Evolutionary conservation across 2,797 vertebrate genomes (phyloP).

Genomic region (Tinamus major): DNA sequence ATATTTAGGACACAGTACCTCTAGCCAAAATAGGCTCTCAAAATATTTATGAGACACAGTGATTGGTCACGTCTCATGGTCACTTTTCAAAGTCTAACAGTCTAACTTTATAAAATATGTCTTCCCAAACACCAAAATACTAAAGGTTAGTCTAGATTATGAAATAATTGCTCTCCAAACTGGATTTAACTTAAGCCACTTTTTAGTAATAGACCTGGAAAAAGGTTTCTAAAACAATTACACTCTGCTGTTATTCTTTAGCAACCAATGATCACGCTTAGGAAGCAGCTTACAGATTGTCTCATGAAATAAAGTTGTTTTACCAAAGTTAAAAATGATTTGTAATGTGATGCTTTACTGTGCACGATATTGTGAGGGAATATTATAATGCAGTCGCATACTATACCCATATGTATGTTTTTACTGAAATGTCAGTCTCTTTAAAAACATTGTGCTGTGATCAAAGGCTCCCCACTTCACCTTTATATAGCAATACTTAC

Average conservation of each 20-base stretch:
- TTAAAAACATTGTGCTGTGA: not conserved
- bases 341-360: not conserved
- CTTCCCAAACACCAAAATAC: constrained; percentile 31
- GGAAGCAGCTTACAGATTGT: not conserved
- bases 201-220: not conserved
- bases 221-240: constrained; percentile 33
- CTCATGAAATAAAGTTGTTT: not conserved
- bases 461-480: not conserved
- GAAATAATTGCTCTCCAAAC: constrained; percentile 42
- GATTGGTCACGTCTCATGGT: constrained; percentile 2
- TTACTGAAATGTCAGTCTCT: not conserved
- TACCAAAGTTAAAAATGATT: constrained; percentile 20
- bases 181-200: constrained; percentile 14
- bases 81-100: constrained; percentile 44
- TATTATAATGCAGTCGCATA: not conserved
- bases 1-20: constrained; percentile 48
- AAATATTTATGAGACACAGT: constrained; percentile 56
- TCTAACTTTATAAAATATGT: constrained; percentile 17
- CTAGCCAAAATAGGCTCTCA: constrained; percentile 52
- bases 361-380: not conserved
- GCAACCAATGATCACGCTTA: not conserved
- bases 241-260: not conserved
- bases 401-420: not conserved
- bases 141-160: constrained; percentile 30
- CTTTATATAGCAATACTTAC: not conserved